A percentile compares a stretch with the other conserved stretches of the same genome.
Conservation (phyloP, 2,888 invertebrate genomes). For the Tridacna gigas region DNA sequence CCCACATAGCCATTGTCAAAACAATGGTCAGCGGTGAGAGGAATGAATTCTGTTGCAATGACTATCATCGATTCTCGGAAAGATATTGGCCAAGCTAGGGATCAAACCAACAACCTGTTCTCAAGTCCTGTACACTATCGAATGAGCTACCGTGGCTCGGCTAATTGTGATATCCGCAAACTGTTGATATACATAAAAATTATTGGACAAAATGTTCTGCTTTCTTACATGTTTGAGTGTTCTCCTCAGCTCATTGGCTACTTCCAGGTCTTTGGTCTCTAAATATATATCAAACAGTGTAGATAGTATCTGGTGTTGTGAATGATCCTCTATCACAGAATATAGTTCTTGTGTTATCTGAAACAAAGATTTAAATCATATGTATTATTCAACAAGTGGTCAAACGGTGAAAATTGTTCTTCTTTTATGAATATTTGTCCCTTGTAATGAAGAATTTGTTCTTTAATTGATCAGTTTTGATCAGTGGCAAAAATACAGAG, state of each 20-base stretch:
- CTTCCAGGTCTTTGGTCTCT: slow-evolving; percentile 54
- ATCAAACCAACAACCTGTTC: neutral
- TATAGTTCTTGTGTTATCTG: slow-evolving; percentile 79
- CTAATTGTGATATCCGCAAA: neutral
- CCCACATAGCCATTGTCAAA: too few species aligned
- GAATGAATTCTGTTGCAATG: too few species aligned
- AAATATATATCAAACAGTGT: slow-evolving; percentile 72
- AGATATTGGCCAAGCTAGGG: neutral
- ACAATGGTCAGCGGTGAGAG: too few species aligned
- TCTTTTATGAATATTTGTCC: too few species aligned
- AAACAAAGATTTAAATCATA: neutral
- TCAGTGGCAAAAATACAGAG: too few species aligned
- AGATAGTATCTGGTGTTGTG: slow-evolving; percentile 71
- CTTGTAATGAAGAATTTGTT: too few species aligned
- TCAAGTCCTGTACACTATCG: neutral
- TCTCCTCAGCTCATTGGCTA: slow-evolving; percentile 68
- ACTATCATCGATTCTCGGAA: neutral
- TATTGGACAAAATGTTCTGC: neutral
- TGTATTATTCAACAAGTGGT: neutral
- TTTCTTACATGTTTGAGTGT: slow-evolving; percentile 78
- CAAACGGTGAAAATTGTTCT: too few species aligned
- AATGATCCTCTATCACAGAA: slow-evolving; percentile 65
- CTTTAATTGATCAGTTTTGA: too few species aligned
- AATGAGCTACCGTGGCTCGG: neutral
- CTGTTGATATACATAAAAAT: neutral